These are phyloP conservation scores for Drosophila formosana DNA, from an alignment of 2,888 invertebrate genomes.

Conservation along the genomic window DNA sequence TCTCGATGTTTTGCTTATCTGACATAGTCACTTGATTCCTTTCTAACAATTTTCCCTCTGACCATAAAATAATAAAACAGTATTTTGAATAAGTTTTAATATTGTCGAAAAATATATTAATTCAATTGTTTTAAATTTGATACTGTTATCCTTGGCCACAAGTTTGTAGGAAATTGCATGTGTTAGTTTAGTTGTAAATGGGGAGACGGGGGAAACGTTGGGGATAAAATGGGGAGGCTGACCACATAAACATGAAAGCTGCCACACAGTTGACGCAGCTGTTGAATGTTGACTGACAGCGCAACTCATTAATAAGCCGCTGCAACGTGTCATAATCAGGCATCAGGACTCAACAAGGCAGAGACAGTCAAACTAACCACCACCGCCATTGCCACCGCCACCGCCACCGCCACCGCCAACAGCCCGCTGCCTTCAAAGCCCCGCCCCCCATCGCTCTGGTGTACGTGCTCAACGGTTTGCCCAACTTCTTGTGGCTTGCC, in stretches of 20 bases:
- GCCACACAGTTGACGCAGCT: constrained; percentile 19
- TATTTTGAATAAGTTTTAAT: too few species aligned
- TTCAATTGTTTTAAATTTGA: too few species aligned
- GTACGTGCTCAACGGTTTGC: constrained; percentile 22
- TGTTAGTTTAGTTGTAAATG: background rate
- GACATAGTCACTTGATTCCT: too few species aligned
- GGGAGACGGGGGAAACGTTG: background rate
- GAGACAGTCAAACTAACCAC: constrained; percentile 13
- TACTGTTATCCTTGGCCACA: background rate
- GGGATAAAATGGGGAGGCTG: background rate
- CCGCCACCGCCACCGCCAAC: background rate
- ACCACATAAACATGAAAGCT: constrained; percentile 20
- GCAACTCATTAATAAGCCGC: constrained; percentile 42
- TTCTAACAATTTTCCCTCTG: too few species aligned
- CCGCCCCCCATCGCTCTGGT: background rate
- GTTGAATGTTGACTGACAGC: constrained; percentile 32
- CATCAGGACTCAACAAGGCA: constrained; percentile 18
- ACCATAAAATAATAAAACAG: too few species aligned
- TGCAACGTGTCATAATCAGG: constrained; percentile 48
- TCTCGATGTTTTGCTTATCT: too few species aligned
- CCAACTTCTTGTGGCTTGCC: constrained; percentile 46
- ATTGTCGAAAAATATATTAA: too few species aligned
- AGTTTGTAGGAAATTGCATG: background rate
- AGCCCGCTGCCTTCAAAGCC: too few species aligned
- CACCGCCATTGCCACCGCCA: background rate